These are phyloP conservation scores for Camponotus floridanus DNA, from an alignment of 1,140 invertebrate genomes.

Conservation along the genomic window DNA sequence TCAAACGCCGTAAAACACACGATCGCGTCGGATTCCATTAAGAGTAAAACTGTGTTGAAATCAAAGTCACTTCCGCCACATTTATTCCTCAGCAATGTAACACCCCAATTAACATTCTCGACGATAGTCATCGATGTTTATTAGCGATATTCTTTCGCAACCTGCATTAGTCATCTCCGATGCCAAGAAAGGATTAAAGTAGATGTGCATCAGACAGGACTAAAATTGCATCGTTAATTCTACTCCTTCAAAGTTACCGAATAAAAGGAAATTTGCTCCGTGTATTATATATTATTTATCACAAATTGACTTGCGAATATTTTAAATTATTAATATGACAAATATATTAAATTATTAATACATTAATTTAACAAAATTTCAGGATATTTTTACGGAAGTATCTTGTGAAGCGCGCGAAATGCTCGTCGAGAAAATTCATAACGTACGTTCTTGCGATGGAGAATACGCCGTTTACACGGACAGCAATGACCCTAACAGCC, in stretches of 20 bases:
- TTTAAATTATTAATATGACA: neutral
- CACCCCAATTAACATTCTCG: neutral
- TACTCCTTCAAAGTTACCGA: neutral
- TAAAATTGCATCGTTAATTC: slow-evolving; percentile 25
- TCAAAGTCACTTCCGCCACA: slow-evolving; percentile 16
- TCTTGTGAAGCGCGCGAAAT: neutral
- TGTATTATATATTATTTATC: slow-evolving; percentile 23
- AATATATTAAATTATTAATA: too few relatives aligned
- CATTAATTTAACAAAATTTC: too few relatives aligned
- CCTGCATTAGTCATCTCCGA: neutral
- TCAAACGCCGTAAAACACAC: neutral
- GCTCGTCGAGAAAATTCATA: too few relatives aligned
- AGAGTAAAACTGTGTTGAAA: slow-evolving; percentile 48
- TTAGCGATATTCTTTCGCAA: neutral
- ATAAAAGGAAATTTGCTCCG: neutral
- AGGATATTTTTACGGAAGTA: neutral
- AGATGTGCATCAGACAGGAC: neutral
- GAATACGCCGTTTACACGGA: slow-evolving; percentile 67
- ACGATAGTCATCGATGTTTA: neutral
- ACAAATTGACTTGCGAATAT: slow-evolving; percentile 9
- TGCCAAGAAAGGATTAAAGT: neutral
- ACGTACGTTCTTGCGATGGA: neutral
- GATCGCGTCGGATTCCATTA: slow-evolving; percentile 35
- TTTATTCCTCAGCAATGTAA: slow-evolving; percentile 16
- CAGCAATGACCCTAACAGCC: slow-evolving; percentile 42